Evolutionary conservation across 2,888 invertebrate genomes (phyloP).

Genomic region (Phyllotreta cruciferae): DNA sequence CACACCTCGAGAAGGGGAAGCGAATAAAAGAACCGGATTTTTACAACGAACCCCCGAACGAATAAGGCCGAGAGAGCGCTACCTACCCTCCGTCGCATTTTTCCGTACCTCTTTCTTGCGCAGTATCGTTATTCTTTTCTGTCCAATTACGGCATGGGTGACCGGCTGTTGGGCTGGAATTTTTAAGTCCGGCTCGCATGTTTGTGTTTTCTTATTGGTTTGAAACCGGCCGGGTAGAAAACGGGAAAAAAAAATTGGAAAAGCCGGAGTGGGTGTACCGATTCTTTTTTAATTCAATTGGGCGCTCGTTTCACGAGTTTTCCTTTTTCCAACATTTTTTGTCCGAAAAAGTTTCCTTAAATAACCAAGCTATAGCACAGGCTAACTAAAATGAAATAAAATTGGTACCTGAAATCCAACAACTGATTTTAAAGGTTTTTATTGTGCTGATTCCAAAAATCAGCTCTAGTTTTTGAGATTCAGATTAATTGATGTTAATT

Average conservation of each 20-base stretch:
- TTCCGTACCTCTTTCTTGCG: conserved; percentile 44
- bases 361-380: too few relatives aligned
- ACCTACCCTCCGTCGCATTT: conserved; percentile 44
- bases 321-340: too few relatives aligned
- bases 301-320: too few relatives aligned
- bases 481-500: too few relatives aligned
- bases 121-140: conserved; percentile 44
- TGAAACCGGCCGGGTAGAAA: conserved; percentile 14
- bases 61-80: conserved; percentile 49
- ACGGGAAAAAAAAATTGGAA: conserved; percentile 24
- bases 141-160: conserved; percentile 44
- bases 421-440: too few relatives aligned
- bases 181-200: conserved; percentile 32
- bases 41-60: conserved; percentile 46
- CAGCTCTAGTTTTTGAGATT: too few relatives aligned
- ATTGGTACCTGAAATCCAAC: too few relatives aligned
- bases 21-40: conserved; percentile 48
- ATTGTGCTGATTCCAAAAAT: too few relatives aligned
- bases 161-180: conserved; percentile 37
- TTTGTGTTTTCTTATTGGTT: conserved; percentile 41
- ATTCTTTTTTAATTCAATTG: not conserved
- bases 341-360: too few relatives aligned
- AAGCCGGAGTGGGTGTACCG: conserved; percentile 22
- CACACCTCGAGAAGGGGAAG: conserved; percentile 44
- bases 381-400: too few relatives aligned